These are phyloP conservation scores for Odontocolon sp. DNA, from an alignment of 2,888 invertebrate species.

Conservation along the genomic window DNA sequence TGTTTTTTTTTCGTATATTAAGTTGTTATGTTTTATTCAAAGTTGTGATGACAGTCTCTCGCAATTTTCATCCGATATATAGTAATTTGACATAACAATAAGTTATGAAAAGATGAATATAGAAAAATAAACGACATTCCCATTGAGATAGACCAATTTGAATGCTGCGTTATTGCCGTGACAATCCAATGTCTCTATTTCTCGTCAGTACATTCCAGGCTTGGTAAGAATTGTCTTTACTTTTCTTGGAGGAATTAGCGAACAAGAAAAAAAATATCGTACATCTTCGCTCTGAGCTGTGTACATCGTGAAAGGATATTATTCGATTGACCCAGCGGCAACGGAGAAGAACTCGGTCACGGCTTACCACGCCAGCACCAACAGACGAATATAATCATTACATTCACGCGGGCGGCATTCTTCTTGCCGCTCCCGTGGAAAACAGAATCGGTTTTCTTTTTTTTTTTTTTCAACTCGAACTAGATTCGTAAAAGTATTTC, in stretches of 20 bases:
- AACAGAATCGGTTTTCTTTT: constrained; percentile 22
- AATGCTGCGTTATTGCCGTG: constrained; percentile 3
- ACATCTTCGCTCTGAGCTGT: constrained; percentile 15
- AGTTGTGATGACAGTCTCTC: neutral
- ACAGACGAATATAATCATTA: constrained; percentile 37
- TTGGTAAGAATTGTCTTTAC: constrained; percentile 17
- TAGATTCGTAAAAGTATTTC: constrained; percentile 13
- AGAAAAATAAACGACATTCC: constrained; percentile 1
- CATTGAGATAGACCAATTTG: neutral
- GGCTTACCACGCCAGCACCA: constrained; percentile 37
- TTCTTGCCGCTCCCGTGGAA: constrained; percentile 18
- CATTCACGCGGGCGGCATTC: constrained; percentile 47
- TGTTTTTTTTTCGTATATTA: neutral
- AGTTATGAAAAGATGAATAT: neutral
- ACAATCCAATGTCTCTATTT: constrained; percentile 40
- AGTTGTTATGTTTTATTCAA: neutral
- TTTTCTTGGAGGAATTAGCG: constrained; percentile 30
- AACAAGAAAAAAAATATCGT: constrained; percentile 18
- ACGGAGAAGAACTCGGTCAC: constrained; percentile 56
- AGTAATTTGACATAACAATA: neutral
- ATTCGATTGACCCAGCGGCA: constrained; percentile 52
- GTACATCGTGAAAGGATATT: constrained; percentile 51
- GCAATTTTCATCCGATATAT: neutral
- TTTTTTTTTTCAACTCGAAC: neutral
- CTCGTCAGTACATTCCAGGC: neutral